Base-by-base conservation (phyloP, 2,797 vertebrate genomes). In the Gymnothorax javanicus region DNA sequence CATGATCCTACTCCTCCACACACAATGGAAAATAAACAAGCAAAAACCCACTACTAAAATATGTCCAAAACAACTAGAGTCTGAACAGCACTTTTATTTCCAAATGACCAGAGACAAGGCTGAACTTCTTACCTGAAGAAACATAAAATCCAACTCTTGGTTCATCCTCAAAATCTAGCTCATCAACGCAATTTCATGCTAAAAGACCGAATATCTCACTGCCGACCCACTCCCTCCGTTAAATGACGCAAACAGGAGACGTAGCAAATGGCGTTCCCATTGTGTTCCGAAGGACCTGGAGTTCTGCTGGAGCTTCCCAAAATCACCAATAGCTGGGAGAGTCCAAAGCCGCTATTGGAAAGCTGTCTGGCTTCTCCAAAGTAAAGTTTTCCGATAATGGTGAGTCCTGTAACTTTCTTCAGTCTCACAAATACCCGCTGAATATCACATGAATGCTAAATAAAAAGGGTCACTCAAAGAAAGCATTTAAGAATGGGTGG, bases 141-240 rank as follows among this genome's bases (percentile, higher is more conserved):
- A 98, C 94, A 97, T 96, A 91, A 87, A 97, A 92, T 94, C 95
- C 95, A 97, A 93, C 89, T 96, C 95, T 91, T 95, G 93, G 91
- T 95, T 92, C 95, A 96, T 97, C 91, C 92, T 93, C 88, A 89
- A 75, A 81, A 33, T 85, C 84, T 85, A 82, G 83, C 2, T 90
- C 88, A 86, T 52, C 75, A 88, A 84, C 93, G 91, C 77, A n/a
- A 56, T 88, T 90, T 94, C 94, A 96, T 95, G 87, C 92, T 95
- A 84, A 60, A 73, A 71, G 12, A 43, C 15, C n/a, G 27, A 84
- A 84, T 11, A 75, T 15, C 79, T n/a, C 82, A 13, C 6, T 67
- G 64, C 27, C 67, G 58, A n/a, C 27, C 81, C 85, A 79, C 62
- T 86, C 87, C 82, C 56, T 17, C 33, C 54, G 20, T 9, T 64